Evolutionary conservation across 2,888 invertebrate species (phyloP).

Genomic region (Myathropa florea): DNA sequence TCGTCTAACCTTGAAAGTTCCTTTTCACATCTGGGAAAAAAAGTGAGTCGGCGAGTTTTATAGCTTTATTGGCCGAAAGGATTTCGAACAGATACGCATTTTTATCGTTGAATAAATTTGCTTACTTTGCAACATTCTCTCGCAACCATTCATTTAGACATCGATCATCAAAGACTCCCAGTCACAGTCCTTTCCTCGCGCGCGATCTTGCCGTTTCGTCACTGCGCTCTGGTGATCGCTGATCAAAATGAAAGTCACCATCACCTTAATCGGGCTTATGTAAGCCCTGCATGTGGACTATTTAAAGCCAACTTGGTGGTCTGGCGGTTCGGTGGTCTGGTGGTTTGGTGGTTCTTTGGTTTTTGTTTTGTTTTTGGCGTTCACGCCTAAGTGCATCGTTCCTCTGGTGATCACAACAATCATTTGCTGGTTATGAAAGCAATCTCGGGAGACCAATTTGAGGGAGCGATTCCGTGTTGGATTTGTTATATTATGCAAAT

Average conservation of each 20-base stretch:
- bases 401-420: conserved; percentile 6
- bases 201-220: not conserved
- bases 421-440: not conserved
- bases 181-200: too few relatives aligned
- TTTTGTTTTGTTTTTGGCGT: too few relatives aligned
- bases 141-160: too few relatives aligned
- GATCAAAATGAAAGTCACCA: not conserved
- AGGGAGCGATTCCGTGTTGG: too few relatives aligned
- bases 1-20: not conserved
- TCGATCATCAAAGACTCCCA: too few relatives aligned
- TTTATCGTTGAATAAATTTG: not conserved
- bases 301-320: not conserved
- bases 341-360: not conserved
- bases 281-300: not conserved
- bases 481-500: too few relatives aligned
- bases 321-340: not conserved
- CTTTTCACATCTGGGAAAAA: not conserved
- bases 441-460: too few relatives aligned
- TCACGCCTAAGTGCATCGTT: not conserved
- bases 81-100: not conserved
- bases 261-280: not conserved
- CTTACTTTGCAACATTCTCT: too few relatives aligned
- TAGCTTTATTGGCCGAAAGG: not conserved
- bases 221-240: not conserved
- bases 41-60: not conserved